Base-by-base conservation (phyloP, 2,888 invertebrate species). In the Alloplasta piceator region DNA sequence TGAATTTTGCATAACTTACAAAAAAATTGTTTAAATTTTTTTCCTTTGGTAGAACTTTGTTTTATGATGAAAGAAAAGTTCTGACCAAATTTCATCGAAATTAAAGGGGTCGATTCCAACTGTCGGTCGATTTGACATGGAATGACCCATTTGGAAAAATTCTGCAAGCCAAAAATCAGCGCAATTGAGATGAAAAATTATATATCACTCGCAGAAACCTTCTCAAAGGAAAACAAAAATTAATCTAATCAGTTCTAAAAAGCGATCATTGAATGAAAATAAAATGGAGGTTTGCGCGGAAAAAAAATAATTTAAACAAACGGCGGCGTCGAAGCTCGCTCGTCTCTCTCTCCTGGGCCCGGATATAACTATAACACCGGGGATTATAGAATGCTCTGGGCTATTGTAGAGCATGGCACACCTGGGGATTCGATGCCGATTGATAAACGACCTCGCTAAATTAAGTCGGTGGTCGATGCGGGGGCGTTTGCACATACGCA, bases 361-460 rank as follows among this genome's bases (percentile, higher is more conserved):
- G 26, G 5, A 52, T 52, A 50, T 68, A 73, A 73, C 52, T 66
- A 73, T 58, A 77, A 73, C 64, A 26, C 52, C 43, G 10, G 72
- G 41, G 75, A 82, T 66, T 80, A 72, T 82, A 80, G 72, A 79
- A 78, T 78, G 74, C 78, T 70, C 61, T 43, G 64, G 67, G 76
- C 72, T 46, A 80, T 80, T 80, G 80, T 77, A 46, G 43, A 43
- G 82, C 68, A 66, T 75, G 75, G 63, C 73, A 80, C 74, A 67
- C 72, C 78, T 68, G 48, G 76, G 72, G 84, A 86, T 87, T 87
- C 84, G 82, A 84, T 85, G 84, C 84, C 86, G 86, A 88, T 87
- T 89, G 88, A 89, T 86, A 88, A 87, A 89, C 86, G 87, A 86
- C 84, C 85, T 84, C 80, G 80, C 82, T 82, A 88, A 87, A 87